phyloP scores from a whole-genome alignment of 1,140 invertebrate genomes.

The Drosophila lacertosa region DNA sequence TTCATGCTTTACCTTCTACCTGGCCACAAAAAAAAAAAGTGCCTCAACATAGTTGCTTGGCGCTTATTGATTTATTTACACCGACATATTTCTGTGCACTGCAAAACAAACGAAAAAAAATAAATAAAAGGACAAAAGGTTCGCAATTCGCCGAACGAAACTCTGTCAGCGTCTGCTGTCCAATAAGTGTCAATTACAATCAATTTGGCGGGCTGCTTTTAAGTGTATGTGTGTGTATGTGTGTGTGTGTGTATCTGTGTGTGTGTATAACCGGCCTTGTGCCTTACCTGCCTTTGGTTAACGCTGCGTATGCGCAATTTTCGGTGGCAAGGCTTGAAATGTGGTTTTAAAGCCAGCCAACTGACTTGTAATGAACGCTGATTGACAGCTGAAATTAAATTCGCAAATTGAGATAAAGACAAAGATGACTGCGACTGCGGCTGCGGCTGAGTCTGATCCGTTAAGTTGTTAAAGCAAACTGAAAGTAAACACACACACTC shows the following conservation, averaged over 20 bases:
- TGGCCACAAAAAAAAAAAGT: too few relatives aligned
- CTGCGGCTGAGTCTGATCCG: conserved; percentile 4
- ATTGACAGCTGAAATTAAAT: conserved; percentile 62
- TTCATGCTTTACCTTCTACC: too few relatives aligned
- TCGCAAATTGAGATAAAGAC: conserved; percentile 21
- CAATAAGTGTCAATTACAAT: conserved; percentile 72
- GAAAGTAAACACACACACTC: conserved; percentile 21
- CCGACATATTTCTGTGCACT: conserved; percentile 9
- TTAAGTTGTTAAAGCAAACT: conserved; percentile 18
- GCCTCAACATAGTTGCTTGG: background rate
- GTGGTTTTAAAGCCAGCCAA: conserved; percentile 40
- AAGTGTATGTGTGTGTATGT: conserved; percentile 27
- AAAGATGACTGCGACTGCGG: background rate
- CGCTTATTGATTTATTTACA: conserved; percentile 36
- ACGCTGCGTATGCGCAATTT: conserved; percentile 45
- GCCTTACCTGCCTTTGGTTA: conserved; percentile 23
- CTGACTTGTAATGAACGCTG: conserved; percentile 45
- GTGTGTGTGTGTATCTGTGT: background rate
- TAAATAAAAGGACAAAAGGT: conserved; percentile 36
- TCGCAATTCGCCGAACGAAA: conserved; percentile 18
- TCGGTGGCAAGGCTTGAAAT: conserved; percentile 27
- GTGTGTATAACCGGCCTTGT: conserved; percentile 13
- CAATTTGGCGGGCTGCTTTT: conserved; percentile 54
- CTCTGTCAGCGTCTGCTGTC: conserved; percentile 56
- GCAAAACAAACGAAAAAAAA: background rate